These are phyloP conservation scores for Leptodactylus fallax DNA, from an alignment of 2,797 vertebrate species.

Conservation along the genomic window DNA sequence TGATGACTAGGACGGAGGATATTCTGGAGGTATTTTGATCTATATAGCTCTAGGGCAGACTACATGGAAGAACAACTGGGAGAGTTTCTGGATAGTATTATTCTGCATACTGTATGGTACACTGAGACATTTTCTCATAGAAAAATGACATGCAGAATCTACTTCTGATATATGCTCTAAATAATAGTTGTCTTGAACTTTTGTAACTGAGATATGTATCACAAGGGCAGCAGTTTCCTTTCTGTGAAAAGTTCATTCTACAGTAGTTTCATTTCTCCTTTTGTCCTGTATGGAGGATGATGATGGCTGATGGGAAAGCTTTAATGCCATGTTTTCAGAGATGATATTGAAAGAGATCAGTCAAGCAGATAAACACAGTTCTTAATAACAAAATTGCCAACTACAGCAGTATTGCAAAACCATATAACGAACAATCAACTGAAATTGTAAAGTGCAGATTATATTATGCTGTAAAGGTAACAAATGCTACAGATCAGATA, in stretches of 20 bases:
- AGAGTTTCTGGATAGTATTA: too few species aligned
- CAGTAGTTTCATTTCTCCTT: constrained; percentile 44
- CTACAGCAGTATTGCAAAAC: not conserved
- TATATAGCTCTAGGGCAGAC: too few species aligned
- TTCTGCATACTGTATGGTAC: not conserved
- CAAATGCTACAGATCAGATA: not conserved
- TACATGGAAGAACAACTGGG: too few species aligned
- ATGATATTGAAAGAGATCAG: not conserved
- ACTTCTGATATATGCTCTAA: not conserved
- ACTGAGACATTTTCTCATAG: too few species aligned
- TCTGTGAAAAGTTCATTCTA: not conserved
- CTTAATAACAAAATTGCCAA: not conserved
- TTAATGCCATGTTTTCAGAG: not conserved
- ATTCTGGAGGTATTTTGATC: too few species aligned
- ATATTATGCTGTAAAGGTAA: not conserved
- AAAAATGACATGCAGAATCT: not conserved
- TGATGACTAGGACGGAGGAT: too few species aligned
- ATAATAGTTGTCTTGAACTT: not conserved
- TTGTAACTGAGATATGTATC: not conserved
- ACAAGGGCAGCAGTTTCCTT: constrained; percentile 19
- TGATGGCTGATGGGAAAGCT: not conserved
- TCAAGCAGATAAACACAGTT: not conserved
- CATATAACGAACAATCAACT: not conserved
- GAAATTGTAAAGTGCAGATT: not conserved
- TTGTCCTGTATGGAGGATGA: not conserved